Evolutionary conservation across 2,797 vertebrate species (phyloP).

Genomic region (Myotis pilosus): DNA sequence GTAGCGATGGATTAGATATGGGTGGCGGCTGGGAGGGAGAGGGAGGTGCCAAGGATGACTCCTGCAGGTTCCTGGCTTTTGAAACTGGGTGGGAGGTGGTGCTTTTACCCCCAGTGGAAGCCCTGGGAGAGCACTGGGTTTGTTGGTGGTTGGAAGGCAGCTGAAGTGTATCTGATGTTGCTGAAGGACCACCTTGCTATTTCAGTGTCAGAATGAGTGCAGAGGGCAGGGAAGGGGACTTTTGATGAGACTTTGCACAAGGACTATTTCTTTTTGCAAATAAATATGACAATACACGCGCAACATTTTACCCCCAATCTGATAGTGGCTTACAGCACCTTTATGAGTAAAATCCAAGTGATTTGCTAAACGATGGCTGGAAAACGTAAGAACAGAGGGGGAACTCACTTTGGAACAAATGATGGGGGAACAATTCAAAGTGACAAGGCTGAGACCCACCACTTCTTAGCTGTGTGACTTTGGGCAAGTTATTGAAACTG

Average conservation of each 20-base stretch:
- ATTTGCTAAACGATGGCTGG: conserved; percentile 18
- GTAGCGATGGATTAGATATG: background rate
- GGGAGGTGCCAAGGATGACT: background rate
- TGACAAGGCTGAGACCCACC: background rate
- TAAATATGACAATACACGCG: conserved; percentile 5
- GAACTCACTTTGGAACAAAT: conserved; percentile 28
- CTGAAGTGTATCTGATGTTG: conserved; percentile 41
- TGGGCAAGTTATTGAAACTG: background rate
- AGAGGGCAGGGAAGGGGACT: conserved; percentile 41
- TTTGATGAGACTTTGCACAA: conserved; percentile 34
- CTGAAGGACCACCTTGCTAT: conserved; percentile 65
- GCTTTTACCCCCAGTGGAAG: background rate
- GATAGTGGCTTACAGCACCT: conserved; percentile 3
- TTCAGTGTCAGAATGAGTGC: conserved; percentile 48
- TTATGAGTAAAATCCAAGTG: conserved; percentile 51
- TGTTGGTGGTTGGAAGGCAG: background rate
- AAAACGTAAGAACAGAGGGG: conserved; percentile 31
- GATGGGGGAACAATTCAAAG: conserved; percentile 11
- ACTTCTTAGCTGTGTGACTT: background rate
- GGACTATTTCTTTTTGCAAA: conserved; percentile 58
- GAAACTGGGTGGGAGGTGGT: background rate
- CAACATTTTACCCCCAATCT: conserved; percentile 54
- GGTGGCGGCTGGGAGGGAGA: conserved; percentile 7
- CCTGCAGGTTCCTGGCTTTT: background rate
- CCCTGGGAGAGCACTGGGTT: background rate